A percentile compares a stretch with the other conserved stretches of the same genome.
Evolutionary conservation across 2,888 invertebrate genomes (phyloP).

Genomic region (Papilio elwesi): DNA sequence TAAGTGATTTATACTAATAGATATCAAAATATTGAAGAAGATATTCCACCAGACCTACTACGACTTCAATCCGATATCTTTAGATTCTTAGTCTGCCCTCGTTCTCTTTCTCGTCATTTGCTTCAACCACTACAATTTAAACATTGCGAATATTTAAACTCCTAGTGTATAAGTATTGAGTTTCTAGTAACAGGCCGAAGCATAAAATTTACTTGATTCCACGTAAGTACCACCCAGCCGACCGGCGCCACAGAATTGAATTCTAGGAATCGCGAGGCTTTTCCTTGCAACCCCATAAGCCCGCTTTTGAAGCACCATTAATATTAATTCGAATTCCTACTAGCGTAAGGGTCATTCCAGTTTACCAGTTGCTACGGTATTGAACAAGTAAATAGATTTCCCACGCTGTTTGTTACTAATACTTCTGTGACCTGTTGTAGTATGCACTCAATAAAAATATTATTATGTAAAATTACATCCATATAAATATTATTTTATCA

Average conservation of each 20-base stretch:
- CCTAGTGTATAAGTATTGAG: conserved; percentile 2
- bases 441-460: neutral
- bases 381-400: conserved; percentile 16
- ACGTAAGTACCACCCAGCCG: conserved; percentile 63
- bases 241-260: conserved; percentile 72
- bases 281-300: conserved; percentile 70
- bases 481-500: neutral
- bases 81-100: too few species aligned
- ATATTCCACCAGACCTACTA: neutral
- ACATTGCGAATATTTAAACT: conserved; percentile 8
- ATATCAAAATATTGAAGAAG: neutral
- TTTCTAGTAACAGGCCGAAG: conserved; percentile 35
- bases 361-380: conserved; percentile 19
- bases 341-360: conserved; percentile 37
- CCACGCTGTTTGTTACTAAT: conserved; percentile 15
- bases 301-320: conserved; percentile 69
- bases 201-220: conserved; percentile 70
- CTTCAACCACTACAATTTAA: conserved; percentile 1
- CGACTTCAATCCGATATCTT: neutral
- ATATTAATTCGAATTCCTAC: conserved; percentile 61
- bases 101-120: too few species aligned
- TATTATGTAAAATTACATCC: neutral
- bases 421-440: neutral
- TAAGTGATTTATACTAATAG: neutral
- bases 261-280: conserved; percentile 72